These are phyloP conservation scores for Yponomeuta evonymella DNA, from an alignment of 2,888 invertebrate genomes.

Conservation along the genomic window DNA sequence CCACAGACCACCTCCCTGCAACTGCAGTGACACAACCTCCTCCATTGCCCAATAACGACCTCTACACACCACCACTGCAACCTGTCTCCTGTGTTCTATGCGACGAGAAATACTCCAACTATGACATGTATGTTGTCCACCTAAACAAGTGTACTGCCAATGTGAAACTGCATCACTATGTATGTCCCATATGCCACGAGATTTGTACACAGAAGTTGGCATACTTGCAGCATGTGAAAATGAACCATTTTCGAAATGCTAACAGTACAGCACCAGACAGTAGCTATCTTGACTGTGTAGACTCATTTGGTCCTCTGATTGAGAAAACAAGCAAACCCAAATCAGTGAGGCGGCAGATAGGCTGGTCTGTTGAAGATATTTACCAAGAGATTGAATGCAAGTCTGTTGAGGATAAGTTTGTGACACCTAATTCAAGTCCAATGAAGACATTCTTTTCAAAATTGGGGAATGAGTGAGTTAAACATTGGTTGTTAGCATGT, in stretches of 20 bases:
- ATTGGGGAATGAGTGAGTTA: constrained; percentile 70
- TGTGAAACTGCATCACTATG: constrained; percentile 65
- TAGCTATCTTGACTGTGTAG: constrained; percentile 56
- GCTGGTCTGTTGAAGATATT: constrained; percentile 70
- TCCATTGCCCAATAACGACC: background rate
- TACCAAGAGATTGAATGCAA: constrained; percentile 70
- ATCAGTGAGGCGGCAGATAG: constrained; percentile 62
- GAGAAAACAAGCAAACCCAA: constrained; percentile 58
- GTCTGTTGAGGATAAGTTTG: constrained; percentile 48
- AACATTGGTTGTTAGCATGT: constrained; percentile 54
- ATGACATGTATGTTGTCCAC: constrained; percentile 57
- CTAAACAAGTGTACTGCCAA: constrained; percentile 65
- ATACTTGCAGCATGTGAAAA: constrained; percentile 59
- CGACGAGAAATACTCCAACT: constrained; percentile 58
- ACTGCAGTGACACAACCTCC: background rate
- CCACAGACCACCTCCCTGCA: constrained; percentile 37
- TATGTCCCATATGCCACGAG: constrained; percentile 67
- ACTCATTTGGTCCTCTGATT: constrained; percentile 52
- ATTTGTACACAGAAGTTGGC: constrained; percentile 54
- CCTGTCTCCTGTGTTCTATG: constrained; percentile 63
- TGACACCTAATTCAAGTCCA: constrained; percentile 61
- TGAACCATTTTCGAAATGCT: constrained; percentile 43
- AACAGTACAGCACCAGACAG: constrained; percentile 27
- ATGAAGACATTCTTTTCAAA: constrained; percentile 64
- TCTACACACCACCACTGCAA: background rate